phyloP scores from a whole-genome alignment of 2,113 vertebrate genomes.

The Indicator maculatus region DNA sequence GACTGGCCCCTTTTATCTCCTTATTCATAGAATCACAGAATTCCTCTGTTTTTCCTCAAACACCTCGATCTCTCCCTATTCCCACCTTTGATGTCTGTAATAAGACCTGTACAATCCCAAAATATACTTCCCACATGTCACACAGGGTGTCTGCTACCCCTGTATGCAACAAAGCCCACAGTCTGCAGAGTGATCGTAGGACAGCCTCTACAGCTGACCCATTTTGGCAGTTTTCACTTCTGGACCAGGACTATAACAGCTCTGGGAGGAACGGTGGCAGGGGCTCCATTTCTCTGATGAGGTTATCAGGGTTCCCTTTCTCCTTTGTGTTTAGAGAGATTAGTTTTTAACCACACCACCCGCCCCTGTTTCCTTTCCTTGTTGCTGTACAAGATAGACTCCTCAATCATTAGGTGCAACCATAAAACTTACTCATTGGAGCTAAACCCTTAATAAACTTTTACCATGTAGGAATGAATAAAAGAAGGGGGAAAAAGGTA shows the following conservation, averaged over 20 bases:
- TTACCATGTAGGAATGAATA: background rate
- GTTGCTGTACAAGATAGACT: fast-evolving
- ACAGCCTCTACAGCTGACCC: background rate
- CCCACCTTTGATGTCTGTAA: too few relatives aligned
- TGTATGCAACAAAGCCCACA: fast-evolving
- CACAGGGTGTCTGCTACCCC: background rate
- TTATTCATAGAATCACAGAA: background rate
- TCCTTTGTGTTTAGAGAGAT: background rate
- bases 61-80: background rate
- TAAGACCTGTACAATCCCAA: background rate
- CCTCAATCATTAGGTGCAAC: background rate
- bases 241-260: background rate
- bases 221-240: background rate
- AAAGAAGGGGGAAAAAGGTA: background rate
- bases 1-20: background rate
- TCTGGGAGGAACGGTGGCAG: fast-evolving
- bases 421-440: background rate
- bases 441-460: background rate
- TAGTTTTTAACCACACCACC: background rate
- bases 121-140: background rate
- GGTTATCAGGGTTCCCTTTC: background rate
- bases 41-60: background rate
- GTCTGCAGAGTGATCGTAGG: background rate
- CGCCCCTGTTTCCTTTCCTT: background rate
- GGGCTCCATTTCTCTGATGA: background rate